Conservation (phyloP, 2,113 vertebrate species). For the Gracilinanus agilis region DNA sequence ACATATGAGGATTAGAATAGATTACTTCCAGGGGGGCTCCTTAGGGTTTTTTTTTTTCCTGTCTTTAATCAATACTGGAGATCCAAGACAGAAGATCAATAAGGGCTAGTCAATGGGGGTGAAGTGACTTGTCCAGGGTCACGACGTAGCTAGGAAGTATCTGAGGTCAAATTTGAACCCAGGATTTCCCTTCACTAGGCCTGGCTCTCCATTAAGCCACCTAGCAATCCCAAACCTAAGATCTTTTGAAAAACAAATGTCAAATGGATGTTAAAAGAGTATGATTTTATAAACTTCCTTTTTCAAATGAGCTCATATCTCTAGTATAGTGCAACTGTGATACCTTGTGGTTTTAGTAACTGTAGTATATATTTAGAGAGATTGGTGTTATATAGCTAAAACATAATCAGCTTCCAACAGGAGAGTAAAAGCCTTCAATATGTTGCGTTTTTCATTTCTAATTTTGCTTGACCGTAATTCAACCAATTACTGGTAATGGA, state of each 20-base stretch:
- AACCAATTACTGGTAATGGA: background rate
- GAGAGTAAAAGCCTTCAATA: background rate
- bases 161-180: too few relatives aligned
- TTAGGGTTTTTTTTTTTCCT: too few relatives aligned
- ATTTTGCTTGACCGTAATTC: background rate
- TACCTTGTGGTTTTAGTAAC: background rate
- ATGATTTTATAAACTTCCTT: background rate
- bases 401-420: background rate
- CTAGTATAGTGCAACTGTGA: background rate
- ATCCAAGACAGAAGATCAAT: too few relatives aligned
- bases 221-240: background rate
- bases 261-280: background rate
- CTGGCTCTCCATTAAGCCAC: too few relatives aligned
- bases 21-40: background rate
- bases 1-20: background rate
- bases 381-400: background rate
- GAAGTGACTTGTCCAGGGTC: too few relatives aligned
- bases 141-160: too few relatives aligned
- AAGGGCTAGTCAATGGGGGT: too few relatives aligned
- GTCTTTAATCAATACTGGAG: too few relatives aligned
- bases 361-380: background rate
- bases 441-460: background rate
- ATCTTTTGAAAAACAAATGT: background rate
- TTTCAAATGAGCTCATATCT: background rate
- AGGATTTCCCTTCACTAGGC: too few relatives aligned